Conservation (phyloP, 2,113 vertebrate species). For the Falco punctatus region DNA sequence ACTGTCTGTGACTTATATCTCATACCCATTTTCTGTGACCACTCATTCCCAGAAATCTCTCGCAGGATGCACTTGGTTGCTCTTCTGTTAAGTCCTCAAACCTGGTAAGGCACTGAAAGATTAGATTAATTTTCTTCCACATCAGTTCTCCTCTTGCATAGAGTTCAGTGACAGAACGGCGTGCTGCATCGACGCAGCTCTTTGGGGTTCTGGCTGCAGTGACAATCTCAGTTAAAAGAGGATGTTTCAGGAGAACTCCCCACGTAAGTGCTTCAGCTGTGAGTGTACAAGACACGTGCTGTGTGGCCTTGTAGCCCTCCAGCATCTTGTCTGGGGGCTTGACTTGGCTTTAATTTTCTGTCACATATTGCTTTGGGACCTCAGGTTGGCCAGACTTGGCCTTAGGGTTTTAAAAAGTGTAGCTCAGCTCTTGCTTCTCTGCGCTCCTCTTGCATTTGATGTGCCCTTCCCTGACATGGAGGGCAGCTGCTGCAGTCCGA, state of each 20-base stretch:
- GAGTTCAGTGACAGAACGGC: neutral
- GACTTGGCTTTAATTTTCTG: neutral
- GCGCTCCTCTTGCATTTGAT: neutral
- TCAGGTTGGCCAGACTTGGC: neutral
- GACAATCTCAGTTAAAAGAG: neutral
- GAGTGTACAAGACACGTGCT: neutral
- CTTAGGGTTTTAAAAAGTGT: neutral
- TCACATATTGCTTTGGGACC: neutral
- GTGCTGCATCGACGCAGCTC: neutral
- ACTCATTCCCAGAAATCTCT: neutral
- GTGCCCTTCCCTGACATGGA: neutral
- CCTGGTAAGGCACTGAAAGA: neutral
- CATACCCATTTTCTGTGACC: neutral
- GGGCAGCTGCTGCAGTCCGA: neutral
- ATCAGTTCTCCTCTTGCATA: neutral
- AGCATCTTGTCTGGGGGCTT: neutral
- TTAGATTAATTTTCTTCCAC: neutral
- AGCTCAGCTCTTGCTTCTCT: neutral
- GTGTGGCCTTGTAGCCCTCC: neutral
- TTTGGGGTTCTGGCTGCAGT: neutral
- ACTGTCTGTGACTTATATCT: neutral
- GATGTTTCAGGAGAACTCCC: neutral
- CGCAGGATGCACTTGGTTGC: neutral
- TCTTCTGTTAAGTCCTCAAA: neutral
- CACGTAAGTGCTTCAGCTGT: neutral